Base-by-base conservation (phyloP, 53 echinoderm and acorn worm genomes). In the Echinometra lucunter region DNA sequence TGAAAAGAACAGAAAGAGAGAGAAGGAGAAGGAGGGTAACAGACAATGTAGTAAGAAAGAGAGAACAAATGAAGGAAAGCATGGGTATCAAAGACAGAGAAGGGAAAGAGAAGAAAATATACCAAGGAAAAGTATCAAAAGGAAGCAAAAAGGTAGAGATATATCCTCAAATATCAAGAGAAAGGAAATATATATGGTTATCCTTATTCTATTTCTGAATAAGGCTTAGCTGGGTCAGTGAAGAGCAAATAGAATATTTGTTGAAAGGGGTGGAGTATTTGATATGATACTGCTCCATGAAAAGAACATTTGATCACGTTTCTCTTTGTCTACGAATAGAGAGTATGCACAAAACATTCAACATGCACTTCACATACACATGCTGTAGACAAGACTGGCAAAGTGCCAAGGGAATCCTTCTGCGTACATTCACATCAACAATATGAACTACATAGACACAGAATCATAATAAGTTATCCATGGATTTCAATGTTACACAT, bases 191-290 rank as follows among this genome's bases (percentile, higher is more conserved):
- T 40, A 11, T 42, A 42, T 38, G 42, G 38, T 78, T 18, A 21
- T 2, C 23, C 78, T 78, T 21, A 9, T 42, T 42, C 42, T 21
- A 38, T 78, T 42, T 40, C 19, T 78, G 78, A 78, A 72, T 5
- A 23, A 78, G 38, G 17, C 38, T 78, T 40, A 75, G 38, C 78
- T 42, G 18, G 38, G 78, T 78, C 78, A 78, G 16, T 42, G 35
- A 6, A 72, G 75, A 78, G 35, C 78, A 78, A 78, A 78, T 35
- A 38, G 75, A 75, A 75, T 78, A 40, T 78, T 78, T 78, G 42
- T 30, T 35, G 23, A 40, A 42, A 78, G 75, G 40, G 75, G 75
- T 75, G 75, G 38, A 75, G 75, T 75, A 75, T 75, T 75, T 75
- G 19, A 38, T 9, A 9, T 37, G 16, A 74, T 37, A 74, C 74